These are phyloP conservation scores for Ethmia dodecea DNA, from an alignment of 2,888 invertebrate species.

Conservation along the genomic window DNA sequence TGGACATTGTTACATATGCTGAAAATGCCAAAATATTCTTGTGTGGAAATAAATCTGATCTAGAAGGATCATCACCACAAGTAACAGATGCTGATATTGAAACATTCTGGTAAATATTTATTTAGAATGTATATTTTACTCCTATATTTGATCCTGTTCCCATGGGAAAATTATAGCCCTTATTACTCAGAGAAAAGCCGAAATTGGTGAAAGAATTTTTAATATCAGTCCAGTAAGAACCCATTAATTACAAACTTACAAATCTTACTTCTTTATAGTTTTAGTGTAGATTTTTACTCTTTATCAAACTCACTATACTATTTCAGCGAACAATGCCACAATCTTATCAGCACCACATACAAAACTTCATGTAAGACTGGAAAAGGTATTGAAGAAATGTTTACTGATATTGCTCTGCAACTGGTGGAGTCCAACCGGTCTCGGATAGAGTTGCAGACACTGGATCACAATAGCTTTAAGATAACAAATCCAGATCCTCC, in stretches of 20 bases:
- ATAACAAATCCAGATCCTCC: conserved; percentile 80
- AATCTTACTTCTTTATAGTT: too few relatives aligned
- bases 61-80: conserved; percentile 84
- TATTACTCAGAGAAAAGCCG: too few relatives aligned
- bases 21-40: conserved; percentile 97
- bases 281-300: too few relatives aligned
- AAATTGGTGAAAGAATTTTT: too few relatives aligned
- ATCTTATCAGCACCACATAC: conserved; percentile 91
- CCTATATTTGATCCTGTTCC: too few relatives aligned
- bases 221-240: too few relatives aligned
- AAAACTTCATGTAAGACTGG: conserved; percentile 94
- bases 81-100: conserved; percentile 93
- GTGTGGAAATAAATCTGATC: conserved; percentile 94
- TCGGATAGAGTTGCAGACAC: conserved; percentile 87
- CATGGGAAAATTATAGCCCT: too few relatives aligned
- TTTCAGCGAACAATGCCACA: conserved; percentile 91
- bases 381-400: conserved; percentile 94
- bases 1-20: conserved; percentile 95
- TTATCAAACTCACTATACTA: neutral
- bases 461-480: conserved; percentile 88
- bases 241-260: too few relatives aligned
- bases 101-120: conserved; percentile 84
- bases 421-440: conserved; percentile 88
- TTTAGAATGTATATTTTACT: too few relatives aligned
- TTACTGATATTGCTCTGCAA: conserved; percentile 90